Evolutionary conservation across 2,797 vertebrate species (phyloP), one percentile per base, ranked within the genome.

Genomic region (Eidolon dupreanum): DNA sequence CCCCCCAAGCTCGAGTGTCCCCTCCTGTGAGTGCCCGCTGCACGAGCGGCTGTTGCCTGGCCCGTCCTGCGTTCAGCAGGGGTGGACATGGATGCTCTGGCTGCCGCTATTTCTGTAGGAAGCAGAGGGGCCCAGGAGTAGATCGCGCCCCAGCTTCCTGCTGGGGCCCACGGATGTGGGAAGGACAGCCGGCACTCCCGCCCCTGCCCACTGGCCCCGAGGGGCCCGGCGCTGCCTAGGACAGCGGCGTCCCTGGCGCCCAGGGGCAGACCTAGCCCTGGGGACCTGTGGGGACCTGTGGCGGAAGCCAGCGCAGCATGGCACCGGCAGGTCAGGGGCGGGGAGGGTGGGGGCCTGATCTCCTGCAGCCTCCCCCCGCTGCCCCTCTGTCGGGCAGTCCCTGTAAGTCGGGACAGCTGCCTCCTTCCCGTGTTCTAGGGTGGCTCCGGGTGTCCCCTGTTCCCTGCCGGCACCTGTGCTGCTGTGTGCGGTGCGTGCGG

Each of bases 31-130:
- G 8, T 4, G 28, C 41, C 2, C 28, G 5, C 31, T 6, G n/a
- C 11, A 8, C 7, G 17, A 55, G 2, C 10, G 3, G 12, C 24
- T 36, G 8, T 31, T 5, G 17, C 9, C 10, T 0, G 24, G 26
- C 0, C 57, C 46, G 9, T 22, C 8, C 0, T 5, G 20, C 2
- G 4, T 12, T 22, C 17, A 26, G 55, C 1, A 6, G 59, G 53
- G 33, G 6, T 4, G 19, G 28, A 49, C 43, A n/a, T 15, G 61
- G 24, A 1, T 3, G 0, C 71, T 20, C 41, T 28, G 36, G 36
- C 17, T 36, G 7, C 12, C 5, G 53, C 11, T 26, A 1, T 5
- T 0, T 7, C 53, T 1, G 55, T 11, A 9, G 26, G 26, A 12
- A 5, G 1, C 41, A 5, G n/a, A 16, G 51, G 53, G 17, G 3